Conservation (phyloP, 2,797 vertebrate genomes). For the Silurus aristotelis region DNA sequence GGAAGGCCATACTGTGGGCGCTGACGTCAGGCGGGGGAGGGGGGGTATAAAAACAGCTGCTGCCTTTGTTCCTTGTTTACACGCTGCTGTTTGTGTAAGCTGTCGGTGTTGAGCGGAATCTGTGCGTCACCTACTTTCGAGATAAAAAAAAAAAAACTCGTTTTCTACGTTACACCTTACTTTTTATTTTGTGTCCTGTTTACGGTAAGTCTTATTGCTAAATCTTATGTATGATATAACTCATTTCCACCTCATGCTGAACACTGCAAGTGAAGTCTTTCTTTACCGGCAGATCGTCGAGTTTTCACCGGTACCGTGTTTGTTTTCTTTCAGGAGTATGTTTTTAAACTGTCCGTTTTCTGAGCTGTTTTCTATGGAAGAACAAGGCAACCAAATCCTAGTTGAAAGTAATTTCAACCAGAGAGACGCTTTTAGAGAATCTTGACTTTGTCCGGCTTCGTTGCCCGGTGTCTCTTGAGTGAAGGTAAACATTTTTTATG, state of each 20-base stretch:
- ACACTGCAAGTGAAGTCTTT: background rate
- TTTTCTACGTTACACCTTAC: background rate
- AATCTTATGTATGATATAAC: background rate
- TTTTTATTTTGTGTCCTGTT: background rate
- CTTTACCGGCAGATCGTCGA: background rate
- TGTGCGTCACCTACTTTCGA: background rate
- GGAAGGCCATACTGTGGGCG: background rate
- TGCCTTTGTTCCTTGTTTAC: conserved; percentile 25
- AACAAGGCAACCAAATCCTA: conserved; percentile 67
- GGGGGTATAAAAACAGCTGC: conserved; percentile 16
- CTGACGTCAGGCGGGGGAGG: background rate
- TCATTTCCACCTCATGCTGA: background rate
- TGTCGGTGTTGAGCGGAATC: fast-evolving
- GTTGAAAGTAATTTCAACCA: conserved; percentile 78
- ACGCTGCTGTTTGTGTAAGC: background rate
- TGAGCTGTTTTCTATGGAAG: conserved; percentile 83
- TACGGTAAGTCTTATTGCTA: conserved; percentile 28
- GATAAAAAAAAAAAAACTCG: background rate
- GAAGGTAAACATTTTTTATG: conserved; percentile 64
- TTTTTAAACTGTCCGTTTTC: conserved; percentile 72
- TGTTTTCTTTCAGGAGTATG: conserved; percentile 76
- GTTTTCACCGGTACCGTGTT: background rate
- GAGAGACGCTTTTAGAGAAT: conserved; percentile 85
- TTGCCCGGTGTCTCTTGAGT: conserved; percentile 50
- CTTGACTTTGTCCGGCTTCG: conserved; percentile 68